These are phyloP conservation scores for Latheticus oryzae DNA, from an alignment of 2,888 invertebrate species.

Conservation along the genomic window DNA sequence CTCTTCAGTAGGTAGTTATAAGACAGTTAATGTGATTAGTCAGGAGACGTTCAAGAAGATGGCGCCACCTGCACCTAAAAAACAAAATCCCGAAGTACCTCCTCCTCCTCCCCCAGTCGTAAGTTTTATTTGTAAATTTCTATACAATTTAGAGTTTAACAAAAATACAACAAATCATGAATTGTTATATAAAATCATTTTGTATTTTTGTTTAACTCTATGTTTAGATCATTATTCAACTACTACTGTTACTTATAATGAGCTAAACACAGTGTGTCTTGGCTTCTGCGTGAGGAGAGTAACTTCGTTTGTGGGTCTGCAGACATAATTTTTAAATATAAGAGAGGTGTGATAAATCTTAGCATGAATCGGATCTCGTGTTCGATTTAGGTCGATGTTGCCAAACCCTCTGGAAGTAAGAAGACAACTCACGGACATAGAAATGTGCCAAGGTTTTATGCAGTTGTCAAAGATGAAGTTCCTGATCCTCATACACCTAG, in stretches of 20 bases:
- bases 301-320: too few relatives aligned
- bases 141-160: too few relatives aligned
- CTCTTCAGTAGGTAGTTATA: conserved; percentile 72
- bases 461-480: conserved; percentile 84
- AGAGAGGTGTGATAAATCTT: too few relatives aligned
- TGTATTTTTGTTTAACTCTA: too few relatives aligned
- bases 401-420: conserved; percentile 40
- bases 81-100: conserved; percentile 79
- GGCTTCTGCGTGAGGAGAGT: too few relatives aligned
- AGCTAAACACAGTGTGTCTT: too few relatives aligned
- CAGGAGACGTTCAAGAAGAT: conserved; percentile 89
- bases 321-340: too few relatives aligned
- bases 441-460: conserved; percentile 90
- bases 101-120: conserved; percentile 81
- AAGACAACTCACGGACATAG: conserved; percentile 57
- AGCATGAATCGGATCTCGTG: too few relatives aligned
- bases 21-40: conserved; percentile 89
- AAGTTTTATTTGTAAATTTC: conserved; percentile 23
- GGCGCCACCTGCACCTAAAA: conserved; percentile 74
- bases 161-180: too few relatives aligned
- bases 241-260: too few relatives aligned
- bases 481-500: conserved; percentile 77
- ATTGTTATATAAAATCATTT: too few relatives aligned
- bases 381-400: conserved; percentile 41
- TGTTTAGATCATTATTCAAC: too few relatives aligned